These are phyloP conservation scores for Penaeus japonicus DNA, from an alignment of 1,140 invertebrate species.

Conservation along the genomic window DNA sequence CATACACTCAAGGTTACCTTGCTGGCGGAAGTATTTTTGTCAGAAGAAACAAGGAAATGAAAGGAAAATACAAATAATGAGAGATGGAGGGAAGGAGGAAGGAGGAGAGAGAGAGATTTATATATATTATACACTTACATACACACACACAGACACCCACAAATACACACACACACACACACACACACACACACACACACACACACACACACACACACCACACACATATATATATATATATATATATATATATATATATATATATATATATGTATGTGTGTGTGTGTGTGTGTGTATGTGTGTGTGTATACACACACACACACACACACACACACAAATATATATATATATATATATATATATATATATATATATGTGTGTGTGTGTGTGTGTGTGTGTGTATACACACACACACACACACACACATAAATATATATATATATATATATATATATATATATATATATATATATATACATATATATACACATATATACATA, in stretches of 20 bases:
- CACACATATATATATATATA: not conserved
- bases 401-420: not conserved
- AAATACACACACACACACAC: too few relatives aligned
- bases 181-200: too few relatives aligned
- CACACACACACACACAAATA: not conserved
- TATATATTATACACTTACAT: too few relatives aligned
- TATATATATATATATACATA: not conserved
- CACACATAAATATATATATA: not conserved
- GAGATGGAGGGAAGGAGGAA: too few relatives aligned
- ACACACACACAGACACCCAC: too few relatives aligned
- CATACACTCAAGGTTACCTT: too few relatives aligned
- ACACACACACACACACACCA: too few relatives aligned
- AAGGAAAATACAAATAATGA: too few relatives aligned
- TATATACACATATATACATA: not conserved
- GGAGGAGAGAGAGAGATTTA: too few relatives aligned
- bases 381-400: not conserved
- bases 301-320: constrained; percentile 6
- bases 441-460: not conserved
- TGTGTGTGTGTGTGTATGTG: not conserved
- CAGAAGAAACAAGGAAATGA: too few relatives aligned
- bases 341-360: not conserved
- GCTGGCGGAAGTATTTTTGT: too few relatives aligned
- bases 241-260: constrained; percentile 13
- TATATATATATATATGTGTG: not conserved
- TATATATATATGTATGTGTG: not conserved